Conservation (phyloP, 2,113 vertebrate genomes). For the Sinocyclocheilus rhinocerous region DNA sequence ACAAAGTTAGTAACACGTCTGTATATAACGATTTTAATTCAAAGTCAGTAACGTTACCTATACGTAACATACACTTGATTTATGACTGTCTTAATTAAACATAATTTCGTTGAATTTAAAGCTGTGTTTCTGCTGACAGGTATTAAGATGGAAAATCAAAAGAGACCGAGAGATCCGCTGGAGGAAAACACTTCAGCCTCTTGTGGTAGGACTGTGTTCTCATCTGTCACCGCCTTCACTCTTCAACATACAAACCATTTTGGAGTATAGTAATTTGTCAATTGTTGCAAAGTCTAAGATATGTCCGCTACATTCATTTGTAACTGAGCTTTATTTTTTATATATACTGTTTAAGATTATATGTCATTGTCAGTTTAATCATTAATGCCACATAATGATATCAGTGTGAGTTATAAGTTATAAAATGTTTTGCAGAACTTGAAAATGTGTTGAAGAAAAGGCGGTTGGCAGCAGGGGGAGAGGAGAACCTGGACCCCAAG, state of each 20-base stretch:
- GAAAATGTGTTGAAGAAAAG: conserved; percentile 68
- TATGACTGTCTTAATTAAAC: background rate
- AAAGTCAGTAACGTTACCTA: background rate
- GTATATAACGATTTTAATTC: background rate
- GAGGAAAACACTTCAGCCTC: conserved; percentile 62
- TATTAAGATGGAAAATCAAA: conserved; percentile 55
- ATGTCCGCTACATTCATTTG: background rate
- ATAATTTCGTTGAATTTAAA: background rate
- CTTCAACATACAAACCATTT: background rate
- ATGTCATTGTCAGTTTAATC: background rate
- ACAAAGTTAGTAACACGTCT: background rate
- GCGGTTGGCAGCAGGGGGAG: conserved; percentile 63
- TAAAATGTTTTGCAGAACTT: conserved; percentile 50
- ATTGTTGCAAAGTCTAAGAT: background rate
- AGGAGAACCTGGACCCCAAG: conserved; percentile 68
- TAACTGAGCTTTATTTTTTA: background rate
- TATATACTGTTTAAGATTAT: background rate
- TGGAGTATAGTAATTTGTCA: background rate
- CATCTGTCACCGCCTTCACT: background rate
- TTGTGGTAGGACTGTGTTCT: conserved; percentile 61
- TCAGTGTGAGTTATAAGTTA: background rate
- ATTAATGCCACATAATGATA: background rate
- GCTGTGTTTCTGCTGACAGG: conserved; percentile 6
- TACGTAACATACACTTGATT: background rate
- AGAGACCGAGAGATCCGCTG: conserved; percentile 71